A percentile compares a stretch with the other conserved stretches of the same genome.
Conservation (phyloP, 2,797 vertebrate genomes). For the Lutra lutra region DNA sequence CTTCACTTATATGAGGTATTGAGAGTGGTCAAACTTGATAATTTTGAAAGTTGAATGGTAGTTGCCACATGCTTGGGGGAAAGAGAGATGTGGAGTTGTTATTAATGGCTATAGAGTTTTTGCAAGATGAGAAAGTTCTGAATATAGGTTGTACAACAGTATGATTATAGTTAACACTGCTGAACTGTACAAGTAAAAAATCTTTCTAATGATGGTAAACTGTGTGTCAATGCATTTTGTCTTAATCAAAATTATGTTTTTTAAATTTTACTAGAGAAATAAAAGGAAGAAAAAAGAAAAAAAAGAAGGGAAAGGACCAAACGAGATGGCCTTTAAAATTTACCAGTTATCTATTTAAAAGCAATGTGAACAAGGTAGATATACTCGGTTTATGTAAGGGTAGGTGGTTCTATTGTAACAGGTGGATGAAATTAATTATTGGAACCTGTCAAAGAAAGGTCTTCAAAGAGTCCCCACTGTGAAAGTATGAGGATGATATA, state of each 20-base stretch:
- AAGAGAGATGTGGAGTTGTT: neutral
- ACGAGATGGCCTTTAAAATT: slow-evolving; percentile 5
- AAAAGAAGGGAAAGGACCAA: neutral
- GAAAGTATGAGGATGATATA: neutral
- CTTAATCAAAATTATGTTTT: neutral
- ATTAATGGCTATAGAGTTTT: neutral
- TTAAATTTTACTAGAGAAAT: neutral
- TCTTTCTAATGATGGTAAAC: too few relatives aligned
- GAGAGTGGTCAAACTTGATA: neutral
- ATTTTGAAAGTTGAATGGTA: neutral
- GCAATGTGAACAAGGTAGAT: neutral
- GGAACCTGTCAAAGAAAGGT: neutral
- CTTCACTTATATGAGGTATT: neutral
- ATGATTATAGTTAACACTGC: neutral
- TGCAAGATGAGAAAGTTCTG: neutral
- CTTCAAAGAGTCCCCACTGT: neutral
- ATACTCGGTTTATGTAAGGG: neutral
- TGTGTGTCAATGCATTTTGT: neutral
- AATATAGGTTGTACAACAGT: neutral
- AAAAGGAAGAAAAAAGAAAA: neutral
- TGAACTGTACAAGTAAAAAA: neutral
- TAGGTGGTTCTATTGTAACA: neutral
- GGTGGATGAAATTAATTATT: neutral
- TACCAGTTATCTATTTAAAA: neutral
- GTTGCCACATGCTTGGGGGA: neutral